These are phyloP conservation scores for Mactromeris polynyma DNA, from an alignment of 2,888 invertebrate genomes.

Conservation along the genomic window DNA sequence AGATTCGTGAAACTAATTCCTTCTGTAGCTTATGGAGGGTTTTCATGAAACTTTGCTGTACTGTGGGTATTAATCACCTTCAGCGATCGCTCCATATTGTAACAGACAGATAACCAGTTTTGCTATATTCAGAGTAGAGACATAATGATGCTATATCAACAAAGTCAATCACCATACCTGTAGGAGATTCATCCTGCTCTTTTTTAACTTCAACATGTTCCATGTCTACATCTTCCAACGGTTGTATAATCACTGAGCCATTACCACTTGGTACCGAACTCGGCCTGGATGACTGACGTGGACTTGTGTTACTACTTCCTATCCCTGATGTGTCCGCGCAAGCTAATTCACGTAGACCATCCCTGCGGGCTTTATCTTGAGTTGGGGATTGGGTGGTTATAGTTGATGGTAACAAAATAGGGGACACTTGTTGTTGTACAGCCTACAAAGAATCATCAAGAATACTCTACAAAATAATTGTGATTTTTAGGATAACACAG, in stretches of 20 bases:
- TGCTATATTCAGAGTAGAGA: too few relatives aligned
- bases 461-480: neutral
- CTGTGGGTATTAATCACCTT: too few relatives aligned
- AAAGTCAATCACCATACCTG: constrained; percentile 18
- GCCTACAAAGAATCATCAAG: constrained; percentile 18
- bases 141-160: too few relatives aligned
- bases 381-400: constrained; percentile 52
- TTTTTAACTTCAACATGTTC: constrained; percentile 70
- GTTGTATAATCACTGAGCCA: constrained; percentile 67
- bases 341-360: constrained; percentile 61
- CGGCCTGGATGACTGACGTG: constrained; percentile 68
- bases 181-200: constrained; percentile 60
- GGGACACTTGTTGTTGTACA: constrained; percentile 49
- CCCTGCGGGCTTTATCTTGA: constrained; percentile 52
- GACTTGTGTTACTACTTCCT: constrained; percentile 69
- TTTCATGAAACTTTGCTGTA: too few relatives aligned
- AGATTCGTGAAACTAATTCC: too few relatives aligned
- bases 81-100: too few relatives aligned
- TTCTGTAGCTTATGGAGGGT: too few relatives aligned
- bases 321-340: constrained; percentile 73
- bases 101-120: too few relatives aligned
- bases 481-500: too few relatives aligned
- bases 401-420: constrained; percentile 52
- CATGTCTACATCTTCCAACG: constrained; percentile 66
- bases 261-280: constrained; percentile 68